Conservation (phyloP, 2,113 vertebrate genomes). For the Salvator merianae region DNA sequence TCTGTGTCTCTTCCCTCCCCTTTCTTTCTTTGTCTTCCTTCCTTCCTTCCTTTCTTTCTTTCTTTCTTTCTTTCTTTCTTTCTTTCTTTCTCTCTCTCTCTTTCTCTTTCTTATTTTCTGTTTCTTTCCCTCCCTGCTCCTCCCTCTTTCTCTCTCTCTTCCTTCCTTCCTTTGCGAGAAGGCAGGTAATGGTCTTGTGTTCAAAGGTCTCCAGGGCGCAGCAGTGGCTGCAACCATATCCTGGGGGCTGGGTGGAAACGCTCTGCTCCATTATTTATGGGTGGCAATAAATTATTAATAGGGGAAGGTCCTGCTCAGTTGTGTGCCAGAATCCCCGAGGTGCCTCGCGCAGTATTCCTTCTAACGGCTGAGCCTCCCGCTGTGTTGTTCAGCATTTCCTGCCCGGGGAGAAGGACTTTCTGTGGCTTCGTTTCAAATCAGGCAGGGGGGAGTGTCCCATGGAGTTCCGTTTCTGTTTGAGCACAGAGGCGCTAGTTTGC, state of each 20-base stretch:
- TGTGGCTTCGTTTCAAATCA: slow-evolving; percentile 53
- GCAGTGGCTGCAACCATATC: neutral
- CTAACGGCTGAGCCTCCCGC: neutral
- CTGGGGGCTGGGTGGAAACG: neutral
- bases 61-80: too few species aligned
- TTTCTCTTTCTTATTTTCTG: too few species aligned
- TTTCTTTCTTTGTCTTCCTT: too few species aligned
- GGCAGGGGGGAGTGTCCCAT: neutral
- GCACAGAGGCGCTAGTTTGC: neutral
- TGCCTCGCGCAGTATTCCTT: neutral
- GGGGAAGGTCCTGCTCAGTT: neutral
- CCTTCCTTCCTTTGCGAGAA: neutral
- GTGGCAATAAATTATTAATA: neutral
- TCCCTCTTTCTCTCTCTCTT: too few species aligned
- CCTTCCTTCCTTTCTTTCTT: too few species aligned
- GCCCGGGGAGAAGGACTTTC: neutral
- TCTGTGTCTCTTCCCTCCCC: too few species aligned
- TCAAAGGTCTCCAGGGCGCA: neutral
- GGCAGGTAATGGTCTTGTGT: neutral
- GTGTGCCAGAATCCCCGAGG: neutral
- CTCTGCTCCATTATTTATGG: slow-evolving; percentile 2
- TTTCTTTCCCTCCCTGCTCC: too few species aligned
- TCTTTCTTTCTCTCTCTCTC: too few species aligned
- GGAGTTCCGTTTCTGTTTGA: neutral
- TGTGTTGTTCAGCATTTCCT: neutral